Percentiles rank a stretch among this genome's conserved stretches.
These are phyloP conservation scores for Oscheius sp. DNA, from an alignment of 2,888 invertebrate species.

Conservation along the genomic window DNA sequence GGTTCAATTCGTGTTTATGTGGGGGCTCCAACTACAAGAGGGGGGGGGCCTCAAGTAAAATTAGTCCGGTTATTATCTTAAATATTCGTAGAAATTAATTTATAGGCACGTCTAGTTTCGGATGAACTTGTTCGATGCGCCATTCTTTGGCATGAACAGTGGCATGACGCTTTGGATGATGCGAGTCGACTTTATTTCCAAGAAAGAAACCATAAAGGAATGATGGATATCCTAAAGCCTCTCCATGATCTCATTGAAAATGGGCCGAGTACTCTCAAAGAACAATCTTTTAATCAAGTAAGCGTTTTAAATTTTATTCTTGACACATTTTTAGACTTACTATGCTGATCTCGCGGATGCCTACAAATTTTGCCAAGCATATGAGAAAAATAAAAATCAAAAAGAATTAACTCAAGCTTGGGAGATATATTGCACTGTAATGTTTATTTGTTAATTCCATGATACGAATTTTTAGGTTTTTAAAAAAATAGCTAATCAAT, in stretches of 20 bases:
- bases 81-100: not conserved
- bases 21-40: too few relatives aligned
- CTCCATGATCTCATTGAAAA: constrained; percentile 91
- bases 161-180: constrained; percentile 90
- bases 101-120: constrained; percentile 75
- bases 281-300: constrained; percentile 91
- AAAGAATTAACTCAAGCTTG: constrained; percentile 93
- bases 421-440: constrained; percentile 93
- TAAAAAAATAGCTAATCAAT: constrained; percentile 91
- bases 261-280: constrained; percentile 94
- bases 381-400: constrained; percentile 84
- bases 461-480: constrained; percentile 80
- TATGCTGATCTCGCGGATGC: constrained; percentile 93
- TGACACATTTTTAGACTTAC: constrained; percentile 80
- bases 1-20: too few relatives aligned
- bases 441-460: not conserved
- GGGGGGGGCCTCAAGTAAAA: too few relatives aligned
- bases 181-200: constrained; percentile 84
- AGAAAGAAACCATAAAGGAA: constrained; percentile 92
- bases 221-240: constrained; percentile 95
- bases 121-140: constrained; percentile 90
- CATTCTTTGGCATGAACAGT: constrained; percentile 98
- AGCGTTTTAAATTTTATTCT: not conserved
- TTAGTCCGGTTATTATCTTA: not conserved
- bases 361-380: constrained; percentile 92